Evolutionary conservation across 2,888 invertebrate species (phyloP).

Genomic region (Melinaea marsaeus): DNA sequence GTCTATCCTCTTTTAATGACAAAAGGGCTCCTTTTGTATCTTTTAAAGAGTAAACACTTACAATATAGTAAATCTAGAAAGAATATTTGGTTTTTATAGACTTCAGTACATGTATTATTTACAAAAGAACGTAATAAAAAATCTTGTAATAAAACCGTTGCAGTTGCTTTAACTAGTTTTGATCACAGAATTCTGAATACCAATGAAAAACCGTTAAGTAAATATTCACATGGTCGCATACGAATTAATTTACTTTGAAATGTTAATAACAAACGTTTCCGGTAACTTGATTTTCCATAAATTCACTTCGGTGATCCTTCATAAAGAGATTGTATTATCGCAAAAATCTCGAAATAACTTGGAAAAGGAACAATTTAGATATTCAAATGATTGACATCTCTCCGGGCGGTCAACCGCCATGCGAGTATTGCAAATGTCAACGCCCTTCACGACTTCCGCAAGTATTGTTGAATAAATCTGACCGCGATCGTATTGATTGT

Average conservation of each 20-base stretch:
- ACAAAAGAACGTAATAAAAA: too few relatives aligned
- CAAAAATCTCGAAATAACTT: conserved; percentile 63
- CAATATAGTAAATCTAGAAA: conserved; percentile 11
- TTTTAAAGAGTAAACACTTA: conserved; percentile 23
- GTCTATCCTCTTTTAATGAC: conserved; percentile 27
- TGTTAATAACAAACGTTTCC: conserved; percentile 39
- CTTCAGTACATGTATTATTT: too few relatives aligned
- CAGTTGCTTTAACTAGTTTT: not conserved
- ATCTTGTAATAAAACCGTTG: too few relatives aligned
- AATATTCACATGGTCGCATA: conserved; percentile 57
- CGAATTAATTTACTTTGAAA: conserved; percentile 43
- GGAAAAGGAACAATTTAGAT: conserved; percentile 65
- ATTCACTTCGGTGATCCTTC: conserved; percentile 65
- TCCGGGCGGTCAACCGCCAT: conserved; percentile 65
- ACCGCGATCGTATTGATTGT: conserved; percentile 66
- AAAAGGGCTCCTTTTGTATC: conserved; percentile 24
- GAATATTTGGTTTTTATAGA: too few relatives aligned
- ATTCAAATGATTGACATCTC: conserved; percentile 78
- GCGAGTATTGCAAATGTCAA: conserved; percentile 41
- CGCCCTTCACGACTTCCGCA: conserved; percentile 46
- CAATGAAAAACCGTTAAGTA: conserved; percentile 61
- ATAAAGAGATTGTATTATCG: conserved; percentile 66
- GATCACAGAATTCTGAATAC: conserved; percentile 18
- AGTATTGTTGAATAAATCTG: conserved; percentile 58
- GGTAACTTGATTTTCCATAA: conserved; percentile 51